Conservation (phyloP, 1,140 invertebrate genomes). For the Probaryconus sp. region DNA sequence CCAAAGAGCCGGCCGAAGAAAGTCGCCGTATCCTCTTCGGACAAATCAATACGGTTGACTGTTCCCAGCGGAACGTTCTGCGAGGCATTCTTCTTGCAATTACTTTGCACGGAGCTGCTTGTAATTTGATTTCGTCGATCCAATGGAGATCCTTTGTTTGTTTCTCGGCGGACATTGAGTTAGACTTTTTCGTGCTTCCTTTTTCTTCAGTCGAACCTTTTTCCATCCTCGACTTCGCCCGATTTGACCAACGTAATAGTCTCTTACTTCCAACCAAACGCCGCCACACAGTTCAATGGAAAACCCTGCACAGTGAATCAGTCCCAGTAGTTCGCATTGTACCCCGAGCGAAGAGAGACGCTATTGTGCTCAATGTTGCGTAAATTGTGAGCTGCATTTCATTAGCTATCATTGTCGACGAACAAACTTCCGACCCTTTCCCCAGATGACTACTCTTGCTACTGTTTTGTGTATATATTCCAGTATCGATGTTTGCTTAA, state of each 20-base stretch:
- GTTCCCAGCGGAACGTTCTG: background rate
- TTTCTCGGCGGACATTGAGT: background rate
- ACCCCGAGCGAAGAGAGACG: background rate
- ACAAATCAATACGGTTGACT: conserved; percentile 50
- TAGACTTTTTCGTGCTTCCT: background rate
- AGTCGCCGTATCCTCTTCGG: conserved; percentile 29
- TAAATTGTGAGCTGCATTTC: conserved; percentile 28
- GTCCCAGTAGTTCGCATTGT: conserved; percentile 26
- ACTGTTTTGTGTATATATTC: background rate
- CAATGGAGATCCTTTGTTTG: conserved; percentile 48
- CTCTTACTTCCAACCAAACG: conserved; percentile 9
- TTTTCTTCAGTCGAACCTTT: background rate
- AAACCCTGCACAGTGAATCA: conserved; percentile 3
- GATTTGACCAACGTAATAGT: conserved; percentile 19
- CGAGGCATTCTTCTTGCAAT: conserved; percentile 34
- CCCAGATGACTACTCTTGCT: background rate
- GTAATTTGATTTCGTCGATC: conserved; percentile 45
- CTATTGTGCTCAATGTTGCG: conserved; percentile 20
- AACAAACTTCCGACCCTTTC: background rate
- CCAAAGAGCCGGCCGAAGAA: conserved; percentile 41
- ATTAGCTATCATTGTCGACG: conserved; percentile 4
- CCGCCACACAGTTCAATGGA: conserved; percentile 5
- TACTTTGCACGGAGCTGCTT: conserved; percentile 13
- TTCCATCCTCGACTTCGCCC: conserved; percentile 1
- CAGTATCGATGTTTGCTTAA: conserved; percentile 11